phyloP scores from a whole-genome alignment of 2,888 invertebrate species.

The Pherbina coryleti region DNA sequence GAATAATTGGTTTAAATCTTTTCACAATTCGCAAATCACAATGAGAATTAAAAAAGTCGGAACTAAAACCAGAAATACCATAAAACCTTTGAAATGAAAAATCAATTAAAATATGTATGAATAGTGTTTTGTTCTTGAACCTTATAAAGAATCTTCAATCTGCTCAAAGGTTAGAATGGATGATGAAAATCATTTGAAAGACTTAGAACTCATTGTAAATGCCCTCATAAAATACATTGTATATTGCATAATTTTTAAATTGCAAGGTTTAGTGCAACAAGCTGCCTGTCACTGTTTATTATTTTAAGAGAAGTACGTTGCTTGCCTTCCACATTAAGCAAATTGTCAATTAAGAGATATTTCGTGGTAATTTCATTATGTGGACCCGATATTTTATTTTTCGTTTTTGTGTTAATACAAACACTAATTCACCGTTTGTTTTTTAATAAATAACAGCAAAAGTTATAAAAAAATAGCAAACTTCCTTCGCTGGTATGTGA shows the following conservation, averaged over 20 bases:
- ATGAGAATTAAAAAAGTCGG: background rate
- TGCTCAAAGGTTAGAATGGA: too few relatives aligned
- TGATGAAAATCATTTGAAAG: too few relatives aligned
- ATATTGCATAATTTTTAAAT: too few relatives aligned
- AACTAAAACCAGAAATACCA: background rate
- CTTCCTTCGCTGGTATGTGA: slow-evolving; percentile 50
- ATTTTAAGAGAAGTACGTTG: background rate
- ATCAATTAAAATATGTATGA: background rate
- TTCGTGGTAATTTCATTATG: background rate
- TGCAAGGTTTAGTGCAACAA: background rate
- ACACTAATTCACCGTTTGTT: background rate
- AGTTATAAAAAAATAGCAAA: slow-evolving; percentile 42
- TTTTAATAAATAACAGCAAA: background rate
- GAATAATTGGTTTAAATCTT: background rate
- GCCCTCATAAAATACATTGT: too few relatives aligned
- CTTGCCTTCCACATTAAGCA: slow-evolving; percentile 5
- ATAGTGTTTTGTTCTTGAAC: too few relatives aligned
- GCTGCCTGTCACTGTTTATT: background rate
- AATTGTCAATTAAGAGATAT: slow-evolving; percentile 20
- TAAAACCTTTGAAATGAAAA: background rate
- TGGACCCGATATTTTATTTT: background rate
- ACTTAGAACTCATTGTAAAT: too few relatives aligned
- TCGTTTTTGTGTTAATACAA: background rate
- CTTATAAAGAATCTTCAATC: too few relatives aligned
- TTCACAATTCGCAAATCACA: too few relatives aligned